Evolutionary conservation across 53 echinoderm and acorn worm genomes (phyloP).

Genomic region (Echinarachnius parma): DNA sequence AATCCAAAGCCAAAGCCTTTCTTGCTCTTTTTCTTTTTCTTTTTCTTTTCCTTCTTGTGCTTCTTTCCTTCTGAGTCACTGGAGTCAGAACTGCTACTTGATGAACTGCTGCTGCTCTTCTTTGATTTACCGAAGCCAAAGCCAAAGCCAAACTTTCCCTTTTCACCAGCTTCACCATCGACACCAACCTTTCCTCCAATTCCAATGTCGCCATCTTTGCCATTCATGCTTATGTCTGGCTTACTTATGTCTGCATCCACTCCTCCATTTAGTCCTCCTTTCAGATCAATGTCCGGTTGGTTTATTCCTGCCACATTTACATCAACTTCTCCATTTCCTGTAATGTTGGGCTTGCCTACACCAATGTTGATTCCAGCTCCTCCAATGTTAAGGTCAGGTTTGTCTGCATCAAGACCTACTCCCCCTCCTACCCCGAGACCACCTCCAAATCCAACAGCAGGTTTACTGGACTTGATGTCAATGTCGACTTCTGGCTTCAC

Average conservation of each 20-base stretch:
- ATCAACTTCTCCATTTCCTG: no score
- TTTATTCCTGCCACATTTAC: no score
- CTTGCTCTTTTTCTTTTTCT: conserved; percentile 26
- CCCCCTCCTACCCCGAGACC: conserved; percentile 10
- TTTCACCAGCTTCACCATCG: conserved; percentile 30
- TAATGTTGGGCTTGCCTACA: no score
- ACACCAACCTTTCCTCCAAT: neutral
- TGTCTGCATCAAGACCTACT: conserved; percentile 27
- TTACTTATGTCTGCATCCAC: conserved; percentile 33
- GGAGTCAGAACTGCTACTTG: conserved; percentile 29
- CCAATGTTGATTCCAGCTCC: no score
- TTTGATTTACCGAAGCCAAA: conserved; percentile 51
- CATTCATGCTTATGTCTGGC: conserved; percentile 16
- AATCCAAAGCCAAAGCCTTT: conserved; percentile 30
- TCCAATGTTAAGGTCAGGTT: no score
- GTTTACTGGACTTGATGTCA: conserved; percentile 15
- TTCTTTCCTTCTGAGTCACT: conserved; percentile 32
- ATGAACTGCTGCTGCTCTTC: conserved; percentile 9
- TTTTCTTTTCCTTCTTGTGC: conserved; percentile 16
- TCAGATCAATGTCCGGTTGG: no score
- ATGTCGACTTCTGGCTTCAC: conserved; percentile 17
- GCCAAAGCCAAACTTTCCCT: conserved; percentile 58
- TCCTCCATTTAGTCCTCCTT: no score
- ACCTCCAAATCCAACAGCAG: conserved; percentile 5
- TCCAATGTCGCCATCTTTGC: neutral